phyloP scores from a whole-genome alignment of 2,888 invertebrate species.

The Colostygia pectinataria region DNA sequence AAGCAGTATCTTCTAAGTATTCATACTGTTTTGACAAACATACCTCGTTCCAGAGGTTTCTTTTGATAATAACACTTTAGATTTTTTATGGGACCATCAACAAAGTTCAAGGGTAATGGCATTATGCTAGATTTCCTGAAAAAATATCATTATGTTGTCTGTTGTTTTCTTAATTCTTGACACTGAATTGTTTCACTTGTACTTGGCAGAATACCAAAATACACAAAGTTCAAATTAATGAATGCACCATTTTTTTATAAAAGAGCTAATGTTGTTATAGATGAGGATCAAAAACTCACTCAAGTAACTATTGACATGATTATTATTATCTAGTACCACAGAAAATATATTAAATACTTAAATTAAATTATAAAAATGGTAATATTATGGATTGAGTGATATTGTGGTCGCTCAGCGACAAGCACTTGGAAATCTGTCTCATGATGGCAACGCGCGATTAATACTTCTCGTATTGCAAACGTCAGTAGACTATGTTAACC shows the following conservation, averaged over 20 bases:
- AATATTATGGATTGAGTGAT: no score
- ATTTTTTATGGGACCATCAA: conserved; percentile 38
- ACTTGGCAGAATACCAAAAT: conserved; percentile 45
- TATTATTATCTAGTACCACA: no score
- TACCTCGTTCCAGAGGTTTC: not conserved
- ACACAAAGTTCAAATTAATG: conserved; percentile 6
- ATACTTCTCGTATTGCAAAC: no score
- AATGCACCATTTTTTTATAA: not conserved
- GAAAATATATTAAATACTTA: no score
- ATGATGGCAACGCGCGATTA: no score
- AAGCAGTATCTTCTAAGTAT: not conserved
- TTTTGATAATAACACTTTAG: conserved; percentile 21
- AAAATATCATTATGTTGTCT: conserved; percentile 29
- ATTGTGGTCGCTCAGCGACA: no score
- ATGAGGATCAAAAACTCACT: no score
- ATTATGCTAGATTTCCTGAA: conserved; percentile 36
- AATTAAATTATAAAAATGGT: no score
- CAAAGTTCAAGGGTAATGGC: conserved; percentile 38
- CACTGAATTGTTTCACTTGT: conserved; percentile 33
- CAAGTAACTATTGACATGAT: no score
- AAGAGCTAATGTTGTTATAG: not conserved
- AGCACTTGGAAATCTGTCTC: no score
- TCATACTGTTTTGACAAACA: not conserved
- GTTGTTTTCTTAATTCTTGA: conserved; percentile 38
- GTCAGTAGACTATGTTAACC: no score